These are phyloP conservation scores for Lepas anatifera DNA, from an alignment of 2,888 invertebrate genomes.

Conservation along the genomic window DNA sequence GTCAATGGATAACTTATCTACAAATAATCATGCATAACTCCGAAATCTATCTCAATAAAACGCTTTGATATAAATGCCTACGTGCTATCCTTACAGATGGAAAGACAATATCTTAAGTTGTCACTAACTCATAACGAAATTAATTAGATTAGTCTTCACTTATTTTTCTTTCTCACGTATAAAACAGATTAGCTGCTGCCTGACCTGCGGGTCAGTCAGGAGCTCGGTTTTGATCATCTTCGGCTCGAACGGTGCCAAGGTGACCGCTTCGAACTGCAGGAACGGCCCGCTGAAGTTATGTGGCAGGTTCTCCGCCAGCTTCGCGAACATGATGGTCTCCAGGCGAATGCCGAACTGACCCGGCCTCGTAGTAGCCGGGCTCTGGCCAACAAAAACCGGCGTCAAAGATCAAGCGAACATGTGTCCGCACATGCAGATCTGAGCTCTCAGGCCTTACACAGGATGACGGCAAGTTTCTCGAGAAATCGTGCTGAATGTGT, in stretches of 20 bases:
- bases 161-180: too few relatives aligned
- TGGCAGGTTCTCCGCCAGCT: neutral
- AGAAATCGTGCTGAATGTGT: too few relatives aligned
- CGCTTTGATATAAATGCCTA: neutral
- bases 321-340: conserved; percentile 42
- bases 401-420: too few relatives aligned
- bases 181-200: neutral
- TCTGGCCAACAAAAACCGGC: too few relatives aligned
- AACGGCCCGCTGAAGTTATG: conserved; percentile 29
- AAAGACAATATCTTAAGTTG: neutral
- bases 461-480: too few relatives aligned
- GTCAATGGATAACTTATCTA: neutral
- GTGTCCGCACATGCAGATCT: too few relatives aligned
- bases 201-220: conserved; percentile 71
- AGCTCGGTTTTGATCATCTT: conserved; percentile 65
- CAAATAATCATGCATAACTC: neutral
- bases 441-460: too few relatives aligned
- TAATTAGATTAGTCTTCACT: too few relatives aligned
- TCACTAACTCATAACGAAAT: neutral
- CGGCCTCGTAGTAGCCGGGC: conserved; percentile 77
- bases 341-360: conserved; percentile 74
- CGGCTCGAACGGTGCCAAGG: conserved; percentile 75
- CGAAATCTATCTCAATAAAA: neutral
- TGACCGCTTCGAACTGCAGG: conserved; percentile 57
- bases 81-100: neutral